Evolutionary conservation across 2,888 invertebrate species (phyloP).

Genomic region (Tortrix viridana): DNA sequence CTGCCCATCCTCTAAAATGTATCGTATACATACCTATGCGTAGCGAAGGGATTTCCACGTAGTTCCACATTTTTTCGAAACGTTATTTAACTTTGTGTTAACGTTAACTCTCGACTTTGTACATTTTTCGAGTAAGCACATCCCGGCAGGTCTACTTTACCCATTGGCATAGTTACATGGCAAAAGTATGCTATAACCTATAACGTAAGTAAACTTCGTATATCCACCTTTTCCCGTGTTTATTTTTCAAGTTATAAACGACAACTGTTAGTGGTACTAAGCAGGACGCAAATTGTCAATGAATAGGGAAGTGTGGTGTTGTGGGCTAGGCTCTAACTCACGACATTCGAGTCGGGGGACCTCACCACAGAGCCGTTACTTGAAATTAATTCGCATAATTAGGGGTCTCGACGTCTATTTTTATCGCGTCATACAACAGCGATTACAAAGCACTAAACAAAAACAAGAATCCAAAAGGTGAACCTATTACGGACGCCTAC

Average conservation of each 20-base stretch:
- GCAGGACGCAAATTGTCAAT: not conserved
- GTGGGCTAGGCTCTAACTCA: not conserved
- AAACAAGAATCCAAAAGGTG: constrained; percentile 24
- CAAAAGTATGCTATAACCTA: too few relatives aligned
- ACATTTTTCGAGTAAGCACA: too few relatives aligned
- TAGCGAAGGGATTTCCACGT: not conserved
- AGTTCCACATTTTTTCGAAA: too few relatives aligned
- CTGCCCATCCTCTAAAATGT: constrained; percentile 20
- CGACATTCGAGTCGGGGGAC: not conserved
- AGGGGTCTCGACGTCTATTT: not conserved
- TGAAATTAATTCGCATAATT: not conserved
- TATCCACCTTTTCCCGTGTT: too few relatives aligned
- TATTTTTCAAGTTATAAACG: too few relatives aligned
- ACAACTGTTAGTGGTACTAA: not conserved
- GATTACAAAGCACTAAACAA: not conserved
- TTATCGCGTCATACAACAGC: not conserved
- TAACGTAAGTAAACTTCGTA: too few relatives aligned
- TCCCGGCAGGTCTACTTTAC: too few relatives aligned
- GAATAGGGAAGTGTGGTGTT: not conserved
- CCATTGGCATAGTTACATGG: too few relatives aligned
- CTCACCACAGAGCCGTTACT: not conserved
- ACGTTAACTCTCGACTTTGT: too few relatives aligned
- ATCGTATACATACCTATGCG: too few relatives aligned
- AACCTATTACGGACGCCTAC: constrained; percentile 45
- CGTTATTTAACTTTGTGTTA: too few relatives aligned